phyloP scores from a whole-genome alignment of 2,888 invertebrate species.

The Calameuta pallipes region DNA sequence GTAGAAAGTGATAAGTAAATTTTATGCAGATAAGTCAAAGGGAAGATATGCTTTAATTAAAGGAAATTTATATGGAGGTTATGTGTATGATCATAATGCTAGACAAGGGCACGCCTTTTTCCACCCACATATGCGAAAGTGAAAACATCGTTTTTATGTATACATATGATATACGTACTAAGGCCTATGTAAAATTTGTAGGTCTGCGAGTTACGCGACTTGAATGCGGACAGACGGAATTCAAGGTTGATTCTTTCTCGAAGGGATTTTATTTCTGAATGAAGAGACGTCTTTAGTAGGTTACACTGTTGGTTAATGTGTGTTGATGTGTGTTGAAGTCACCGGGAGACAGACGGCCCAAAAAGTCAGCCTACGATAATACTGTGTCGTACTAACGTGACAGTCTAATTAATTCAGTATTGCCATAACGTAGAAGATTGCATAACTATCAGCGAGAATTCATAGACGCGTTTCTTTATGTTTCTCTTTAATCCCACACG shows the following conservation, averaged over 20 bases:
- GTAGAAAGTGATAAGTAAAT: not conserved
- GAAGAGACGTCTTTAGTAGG: not conserved
- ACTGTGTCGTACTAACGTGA: not conserved
- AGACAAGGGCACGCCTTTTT: not conserved
- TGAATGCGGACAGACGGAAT: not conserved
- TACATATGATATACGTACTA: not conserved
- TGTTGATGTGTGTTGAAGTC: not conserved
- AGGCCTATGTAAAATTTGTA: not conserved
- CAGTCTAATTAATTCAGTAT: constrained; percentile 3
- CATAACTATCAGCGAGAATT: not conserved
- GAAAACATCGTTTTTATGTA: not conserved
- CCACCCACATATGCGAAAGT: not conserved
- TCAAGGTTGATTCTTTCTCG: not conserved
- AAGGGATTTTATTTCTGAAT: constrained; percentile 4
- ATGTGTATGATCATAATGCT: not conserved
- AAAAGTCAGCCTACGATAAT: constrained; percentile 2
- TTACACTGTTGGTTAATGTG: not conserved
- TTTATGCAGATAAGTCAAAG: not conserved
- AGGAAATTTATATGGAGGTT: not conserved
- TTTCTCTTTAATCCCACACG: not conserved
- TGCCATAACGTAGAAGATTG: not conserved
- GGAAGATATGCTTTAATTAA: not conserved
- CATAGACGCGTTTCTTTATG: not conserved
- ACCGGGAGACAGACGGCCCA: not conserved
- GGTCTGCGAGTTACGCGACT: not conserved